A percentile compares a stretch with the other conserved stretches of the same genome.
phyloP scores from a whole-genome alignment of 1,140 invertebrate genomes.

The Lepidurus couesii region DNA sequence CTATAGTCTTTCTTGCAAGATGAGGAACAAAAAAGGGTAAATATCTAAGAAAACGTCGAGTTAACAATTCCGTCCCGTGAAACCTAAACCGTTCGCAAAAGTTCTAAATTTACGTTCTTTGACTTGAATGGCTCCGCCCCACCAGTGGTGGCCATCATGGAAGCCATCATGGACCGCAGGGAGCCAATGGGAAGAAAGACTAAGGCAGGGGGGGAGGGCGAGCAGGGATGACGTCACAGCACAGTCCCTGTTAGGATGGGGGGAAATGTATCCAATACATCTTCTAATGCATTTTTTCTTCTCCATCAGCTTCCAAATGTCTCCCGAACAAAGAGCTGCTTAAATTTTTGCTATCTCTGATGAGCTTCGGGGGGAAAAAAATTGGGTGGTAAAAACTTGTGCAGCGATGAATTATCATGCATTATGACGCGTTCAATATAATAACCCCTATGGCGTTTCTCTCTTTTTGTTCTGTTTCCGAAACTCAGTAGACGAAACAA shows the following conservation, averaged over 20 bases:
- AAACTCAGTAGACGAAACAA: not conserved
- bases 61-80: not conserved
- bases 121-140: not conserved
- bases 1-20: not conserved
- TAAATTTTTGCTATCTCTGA: slow-evolving; percentile 2
- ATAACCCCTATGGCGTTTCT: not conserved
- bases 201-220: not conserved
- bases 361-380: not conserved
- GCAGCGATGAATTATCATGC: not conserved
- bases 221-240: slow-evolving; percentile 1
- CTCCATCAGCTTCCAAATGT: not conserved
- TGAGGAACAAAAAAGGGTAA: not conserved
- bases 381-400: not conserved
- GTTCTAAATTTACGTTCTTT: not conserved
- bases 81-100: not conserved
- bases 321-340: not conserved
- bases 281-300: not conserved
- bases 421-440: not conserved
- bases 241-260: not conserved
- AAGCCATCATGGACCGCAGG: not conserved
- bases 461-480: not conserved
- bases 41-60: not conserved
- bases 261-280: not conserved
- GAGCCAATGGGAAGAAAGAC: not conserved
- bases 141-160: not conserved